These are phyloP conservation scores for Neodon shergylaensis DNA, from an alignment of 2,113 vertebrate genomes.

Conservation along the genomic window DNA sequence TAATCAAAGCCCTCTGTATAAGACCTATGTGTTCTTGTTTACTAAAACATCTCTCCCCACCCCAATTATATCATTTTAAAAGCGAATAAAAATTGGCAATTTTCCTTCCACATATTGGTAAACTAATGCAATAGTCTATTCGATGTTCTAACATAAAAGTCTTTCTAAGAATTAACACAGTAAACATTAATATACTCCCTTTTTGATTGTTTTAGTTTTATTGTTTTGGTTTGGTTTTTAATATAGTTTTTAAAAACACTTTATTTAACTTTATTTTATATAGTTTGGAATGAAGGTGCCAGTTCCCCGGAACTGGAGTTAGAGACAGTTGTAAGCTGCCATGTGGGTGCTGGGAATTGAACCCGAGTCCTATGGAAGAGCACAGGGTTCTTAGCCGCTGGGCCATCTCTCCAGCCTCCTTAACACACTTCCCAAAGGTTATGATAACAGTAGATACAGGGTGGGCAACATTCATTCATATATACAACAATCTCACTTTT, in stretches of 20 bases:
- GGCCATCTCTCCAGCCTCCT: no score
- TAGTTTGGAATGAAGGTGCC: no score
- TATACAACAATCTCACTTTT: neutral
- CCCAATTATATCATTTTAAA: neutral
- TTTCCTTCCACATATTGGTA: neutral
- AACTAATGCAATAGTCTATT: neutral
- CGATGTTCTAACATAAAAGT: constrained; percentile 9
- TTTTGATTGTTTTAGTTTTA: neutral
- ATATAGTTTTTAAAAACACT: no score
- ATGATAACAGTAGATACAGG: neutral
- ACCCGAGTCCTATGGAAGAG: no score
- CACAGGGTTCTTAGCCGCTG: no score
- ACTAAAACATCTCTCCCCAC: neutral
- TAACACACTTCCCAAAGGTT: neutral
- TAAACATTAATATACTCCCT: neutral
- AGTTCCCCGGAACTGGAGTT: no score
- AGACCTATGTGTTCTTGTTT: neutral
- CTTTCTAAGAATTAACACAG: neutral
- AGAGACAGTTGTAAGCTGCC: no score
- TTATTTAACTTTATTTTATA: no score
- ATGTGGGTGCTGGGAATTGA: no score
- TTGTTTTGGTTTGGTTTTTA: neutral
- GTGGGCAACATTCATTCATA: neutral
- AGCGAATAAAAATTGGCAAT: neutral
- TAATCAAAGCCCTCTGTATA: neutral